Base-by-base conservation (phyloP, 2,888 invertebrate species). In the Acronicta alni region DNA sequence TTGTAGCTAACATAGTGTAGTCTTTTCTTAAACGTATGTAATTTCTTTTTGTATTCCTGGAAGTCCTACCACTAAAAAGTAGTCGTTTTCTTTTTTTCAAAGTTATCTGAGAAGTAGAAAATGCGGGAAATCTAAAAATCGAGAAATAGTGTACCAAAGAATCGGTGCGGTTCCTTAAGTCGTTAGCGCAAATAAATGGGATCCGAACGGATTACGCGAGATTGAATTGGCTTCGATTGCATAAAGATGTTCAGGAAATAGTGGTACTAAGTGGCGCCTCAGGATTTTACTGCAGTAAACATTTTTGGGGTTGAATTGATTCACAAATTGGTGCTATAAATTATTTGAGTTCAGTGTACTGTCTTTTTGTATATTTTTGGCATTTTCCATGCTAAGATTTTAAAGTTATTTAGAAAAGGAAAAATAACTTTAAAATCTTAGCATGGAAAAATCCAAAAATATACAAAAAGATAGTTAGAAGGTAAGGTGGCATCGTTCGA, bases 141-240 rank as follows among this genome's bases (percentile, higher is more conserved):
- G 16, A 15, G 7, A 26, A 46, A 30, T 12, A 9, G 17, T 15
- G 1, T 7, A 35, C 18, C 17, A 48, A 54, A 59, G 30, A 73
- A 56, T 35, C 32, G 32, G 42, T 60, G 59, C 37, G 63, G 57
- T 62, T 18, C 38, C 46, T 52, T 48, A 39, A 71, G 52, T 68
- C 63, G 49, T 71, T 74, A 74, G 60, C 30, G 46, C 18, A 57
- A 63, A 74, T 63, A 67, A 68, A 74, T 71, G 57, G 47, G 55
- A 61, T 63, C 38, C 39, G 45, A 41, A 23, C 43, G 47, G 67
- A 74, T 74, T 62, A 67, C 38, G 18, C 20, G 41, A 45, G 57
- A 73, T 73, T 65, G 54, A 63, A 63, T 67, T 48, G 65, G 58
- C 44, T 58, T 45, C 46, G 39, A 68, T 57, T 68, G 68, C 48